Evolutionary conservation across 2,113 vertebrate species (phyloP).

Genomic region (Cygnus atratus): DNA sequence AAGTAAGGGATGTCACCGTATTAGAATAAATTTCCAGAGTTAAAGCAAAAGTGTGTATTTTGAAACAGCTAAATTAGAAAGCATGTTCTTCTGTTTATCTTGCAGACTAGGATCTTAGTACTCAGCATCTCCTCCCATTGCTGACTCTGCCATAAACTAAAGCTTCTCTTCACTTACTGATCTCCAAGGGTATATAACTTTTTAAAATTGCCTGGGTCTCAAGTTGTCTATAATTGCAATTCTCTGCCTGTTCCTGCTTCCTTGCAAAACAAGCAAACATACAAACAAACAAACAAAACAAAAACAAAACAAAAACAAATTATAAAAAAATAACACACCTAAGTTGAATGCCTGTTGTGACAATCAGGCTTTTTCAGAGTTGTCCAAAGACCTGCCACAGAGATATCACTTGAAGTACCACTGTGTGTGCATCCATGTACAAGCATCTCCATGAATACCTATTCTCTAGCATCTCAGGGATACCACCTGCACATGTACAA

Average conservation of each 20-base stretch:
- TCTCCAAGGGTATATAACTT: not conserved
- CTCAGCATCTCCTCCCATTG: not conserved
- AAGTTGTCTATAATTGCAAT: not conserved
- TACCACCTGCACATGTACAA: not conserved
- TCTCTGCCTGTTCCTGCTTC: not conserved
- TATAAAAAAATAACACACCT: too few relatives aligned
- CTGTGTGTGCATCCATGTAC: not conserved
- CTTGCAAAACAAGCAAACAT: not conserved
- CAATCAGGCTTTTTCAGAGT: not conserved
- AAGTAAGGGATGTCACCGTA: fast-evolving
- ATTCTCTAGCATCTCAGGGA: not conserved
- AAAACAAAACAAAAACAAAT: too few relatives aligned
- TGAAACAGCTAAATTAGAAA: not conserved
- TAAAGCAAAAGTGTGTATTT: fast-evolving
- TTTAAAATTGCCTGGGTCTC: not conserved
- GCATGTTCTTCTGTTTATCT: not conserved
- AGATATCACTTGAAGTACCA: not conserved
- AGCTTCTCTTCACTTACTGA: not conserved
- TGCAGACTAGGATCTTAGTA: not conserved
- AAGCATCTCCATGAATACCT: not conserved
- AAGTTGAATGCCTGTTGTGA: not conserved
- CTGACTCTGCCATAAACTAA: not conserved
- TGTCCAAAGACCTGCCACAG: not conserved
- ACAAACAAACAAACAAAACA: too few relatives aligned
- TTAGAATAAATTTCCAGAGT: not conserved